A percentile compares a stretch with the other conserved stretches of the same genome.
Conservation (phyloP, 2,888 invertebrate genomes). For the Chesias legatella region DNA sequence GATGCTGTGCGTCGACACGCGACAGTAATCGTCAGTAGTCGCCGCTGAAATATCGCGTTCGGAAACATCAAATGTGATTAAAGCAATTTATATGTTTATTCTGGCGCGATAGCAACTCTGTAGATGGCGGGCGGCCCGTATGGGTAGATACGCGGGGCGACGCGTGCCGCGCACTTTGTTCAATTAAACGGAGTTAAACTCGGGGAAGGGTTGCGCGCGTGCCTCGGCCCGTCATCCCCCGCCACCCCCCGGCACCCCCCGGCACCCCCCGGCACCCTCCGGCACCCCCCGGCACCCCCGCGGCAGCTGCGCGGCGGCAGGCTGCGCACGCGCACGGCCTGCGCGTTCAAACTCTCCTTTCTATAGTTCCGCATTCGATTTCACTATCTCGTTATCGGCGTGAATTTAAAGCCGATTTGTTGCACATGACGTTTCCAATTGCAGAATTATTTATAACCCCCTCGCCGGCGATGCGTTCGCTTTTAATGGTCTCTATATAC, state of each 20-base stretch:
- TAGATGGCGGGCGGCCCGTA: constrained; percentile 24
- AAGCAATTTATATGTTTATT: constrained; percentile 63
- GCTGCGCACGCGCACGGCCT: constrained; percentile 37
- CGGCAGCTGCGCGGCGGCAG: constrained; percentile 34
- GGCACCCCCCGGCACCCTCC: constrained; percentile 1
- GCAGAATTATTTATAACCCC: constrained; percentile 12
- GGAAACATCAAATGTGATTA: constrained; percentile 55
- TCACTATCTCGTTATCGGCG: constrained; percentile 41
- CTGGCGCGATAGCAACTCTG: constrained; percentile 38
- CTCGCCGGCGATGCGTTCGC: background rate
- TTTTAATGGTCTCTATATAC: background rate
- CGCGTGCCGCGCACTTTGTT: constrained; percentile 34
- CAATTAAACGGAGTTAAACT: constrained; percentile 56
- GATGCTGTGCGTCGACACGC: too few species aligned
- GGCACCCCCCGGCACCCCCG: constrained; percentile 10
- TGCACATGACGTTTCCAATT: constrained; percentile 18
- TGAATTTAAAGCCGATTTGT: constrained; percentile 23
- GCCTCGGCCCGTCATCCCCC: constrained; percentile 30
- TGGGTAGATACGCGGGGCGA: constrained; percentile 28
- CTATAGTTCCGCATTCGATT: constrained; percentile 46
- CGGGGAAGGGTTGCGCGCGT: constrained; percentile 55
- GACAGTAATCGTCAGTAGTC: too few species aligned
- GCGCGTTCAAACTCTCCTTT: constrained; percentile 30
- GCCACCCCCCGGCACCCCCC: constrained; percentile 14
- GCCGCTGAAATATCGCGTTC: too few species aligned